A percentile compares a stretch with the other conserved stretches of the same genome.
Evolutionary conservation across 2,797 vertebrate genomes (phyloP).

Genomic region (Pseudochirops cupreus): DNA sequence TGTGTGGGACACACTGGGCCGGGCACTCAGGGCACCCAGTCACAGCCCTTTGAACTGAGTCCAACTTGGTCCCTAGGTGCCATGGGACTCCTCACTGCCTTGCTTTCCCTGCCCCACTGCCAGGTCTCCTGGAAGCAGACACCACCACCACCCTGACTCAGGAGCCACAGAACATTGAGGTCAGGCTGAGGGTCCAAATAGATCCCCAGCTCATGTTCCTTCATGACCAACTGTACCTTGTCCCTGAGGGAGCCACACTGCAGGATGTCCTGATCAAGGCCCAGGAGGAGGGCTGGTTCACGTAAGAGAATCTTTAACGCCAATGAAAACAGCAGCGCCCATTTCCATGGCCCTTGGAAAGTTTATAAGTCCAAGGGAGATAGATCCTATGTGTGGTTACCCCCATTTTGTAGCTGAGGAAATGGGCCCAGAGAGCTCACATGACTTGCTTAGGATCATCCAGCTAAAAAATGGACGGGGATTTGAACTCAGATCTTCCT

Average conservation of each 20-base stretch:
- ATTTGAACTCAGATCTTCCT: not conserved
- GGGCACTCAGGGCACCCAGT: not conserved
- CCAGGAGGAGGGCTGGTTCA: slow-evolving; percentile 67
- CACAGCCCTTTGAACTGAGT: not conserved
- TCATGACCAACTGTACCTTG: slow-evolving; percentile 77
- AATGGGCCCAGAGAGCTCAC: not conserved
- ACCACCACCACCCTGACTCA: rapidly evolving
- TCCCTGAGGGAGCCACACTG: slow-evolving; percentile 84
- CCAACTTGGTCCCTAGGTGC: not conserved
- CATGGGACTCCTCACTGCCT: not conserved
- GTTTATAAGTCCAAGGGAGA: not conserved
- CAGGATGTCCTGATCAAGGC: slow-evolving; percentile 85
- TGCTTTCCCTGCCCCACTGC: not conserved
- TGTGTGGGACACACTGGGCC: too few species aligned
- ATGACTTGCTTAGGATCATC: not conserved
- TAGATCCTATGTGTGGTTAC: not conserved
- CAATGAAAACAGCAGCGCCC: not conserved
- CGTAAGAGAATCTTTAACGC: slow-evolving; percentile 69
- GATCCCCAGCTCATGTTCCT: slow-evolving; percentile 16
- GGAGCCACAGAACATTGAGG: not conserved
- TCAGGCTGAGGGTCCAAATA: slow-evolving; percentile 82
- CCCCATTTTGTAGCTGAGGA: not conserved
- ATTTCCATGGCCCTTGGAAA: not conserved
- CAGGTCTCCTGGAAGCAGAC: not conserved
- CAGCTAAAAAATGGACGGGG: not conserved